phyloP scores from a whole-genome alignment of 2,113 vertebrate genomes.

The Chinchilla lanigera region DNA sequence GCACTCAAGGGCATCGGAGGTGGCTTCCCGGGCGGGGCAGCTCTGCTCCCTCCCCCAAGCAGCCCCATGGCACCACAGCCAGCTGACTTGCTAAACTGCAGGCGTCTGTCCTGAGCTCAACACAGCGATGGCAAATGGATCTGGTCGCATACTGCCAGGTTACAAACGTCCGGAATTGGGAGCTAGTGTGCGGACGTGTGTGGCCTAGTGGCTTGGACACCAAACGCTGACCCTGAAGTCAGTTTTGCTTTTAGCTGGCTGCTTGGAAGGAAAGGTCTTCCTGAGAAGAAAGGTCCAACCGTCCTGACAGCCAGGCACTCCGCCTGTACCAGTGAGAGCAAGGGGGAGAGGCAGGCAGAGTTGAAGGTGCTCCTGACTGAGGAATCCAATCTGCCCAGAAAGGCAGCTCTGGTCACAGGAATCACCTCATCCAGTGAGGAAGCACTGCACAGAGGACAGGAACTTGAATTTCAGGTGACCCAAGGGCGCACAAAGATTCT shows the following conservation, averaged over 20 bases:
- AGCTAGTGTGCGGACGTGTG: not conserved
- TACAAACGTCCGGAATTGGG: not conserved
- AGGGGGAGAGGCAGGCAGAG: not conserved
- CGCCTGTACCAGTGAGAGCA: not conserved
- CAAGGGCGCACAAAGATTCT: not conserved
- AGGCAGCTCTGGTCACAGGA: not conserved
- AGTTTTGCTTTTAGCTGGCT: not conserved
- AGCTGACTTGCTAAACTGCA: not conserved
- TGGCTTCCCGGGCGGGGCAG: not conserved
- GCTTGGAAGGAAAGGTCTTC: not conserved
- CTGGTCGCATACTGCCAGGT: not conserved
- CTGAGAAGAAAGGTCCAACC: not conserved
- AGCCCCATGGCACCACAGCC: rapidly evolving
- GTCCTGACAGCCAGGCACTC: not conserved
- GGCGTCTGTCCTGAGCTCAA: not conserved
- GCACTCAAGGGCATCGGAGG: rapidly evolving
- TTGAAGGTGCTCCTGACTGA: not conserved
- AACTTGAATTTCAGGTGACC: not conserved
- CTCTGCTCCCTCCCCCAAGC: no score
- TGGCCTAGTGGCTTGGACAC: not conserved
- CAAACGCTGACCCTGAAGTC: not conserved
- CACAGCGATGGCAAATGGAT: not conserved
- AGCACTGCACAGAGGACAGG: not conserved
- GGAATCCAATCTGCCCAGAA: not conserved
- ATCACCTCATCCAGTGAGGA: not conserved